Percentiles rank a stretch among this genome's conserved stretches.
Evolutionary conservation across 2,888 invertebrate species (phyloP).

Genomic region (Meloe dianella): DNA sequence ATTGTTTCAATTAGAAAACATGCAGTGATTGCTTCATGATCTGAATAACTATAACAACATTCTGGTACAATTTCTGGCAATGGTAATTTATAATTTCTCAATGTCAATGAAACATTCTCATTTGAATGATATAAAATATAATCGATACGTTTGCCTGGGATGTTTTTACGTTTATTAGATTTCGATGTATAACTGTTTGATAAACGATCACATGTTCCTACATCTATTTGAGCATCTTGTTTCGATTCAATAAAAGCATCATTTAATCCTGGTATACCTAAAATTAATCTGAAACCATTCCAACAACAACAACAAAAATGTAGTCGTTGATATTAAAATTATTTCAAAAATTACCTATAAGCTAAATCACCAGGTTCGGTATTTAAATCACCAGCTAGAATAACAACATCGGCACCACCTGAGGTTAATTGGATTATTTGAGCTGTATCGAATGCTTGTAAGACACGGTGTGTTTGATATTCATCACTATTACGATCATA

Average conservation of each 20-base stretch:
- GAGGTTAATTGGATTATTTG: constrained; percentile 91
- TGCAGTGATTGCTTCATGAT: constrained; percentile 85
- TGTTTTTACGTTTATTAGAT: constrained; percentile 61
- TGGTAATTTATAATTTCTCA: constrained; percentile 70
- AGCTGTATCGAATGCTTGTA: constrained; percentile 93
- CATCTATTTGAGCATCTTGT: constrained; percentile 47
- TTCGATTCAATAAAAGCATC: constrained; percentile 59
- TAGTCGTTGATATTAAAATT: background rate
- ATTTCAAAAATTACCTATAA: constrained; percentile 63
- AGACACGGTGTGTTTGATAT: constrained; percentile 89
- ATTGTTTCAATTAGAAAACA: constrained; percentile 56
- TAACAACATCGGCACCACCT: constrained; percentile 76
- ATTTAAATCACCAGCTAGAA: constrained; percentile 95
- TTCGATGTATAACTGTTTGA: constrained; percentile 82
- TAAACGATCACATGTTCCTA: constrained; percentile 79
- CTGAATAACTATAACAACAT: constrained; percentile 79
- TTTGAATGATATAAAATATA: constrained; percentile 77
- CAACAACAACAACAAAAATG: background rate
- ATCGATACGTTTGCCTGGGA: constrained; percentile 89
- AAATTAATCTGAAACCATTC: constrained; percentile 58
- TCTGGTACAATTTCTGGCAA: constrained; percentile 76
- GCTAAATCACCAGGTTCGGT: constrained; percentile 86
- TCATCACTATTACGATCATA: constrained; percentile 84
- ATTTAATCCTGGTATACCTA: constrained; percentile 64
- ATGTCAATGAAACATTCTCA: constrained; percentile 53